Evolutionary conservation across 1,140 invertebrate genomes (phyloP), one percentile per base, ranked within the genome.

Genomic region (Anagrus nilaparvatae): DNA sequence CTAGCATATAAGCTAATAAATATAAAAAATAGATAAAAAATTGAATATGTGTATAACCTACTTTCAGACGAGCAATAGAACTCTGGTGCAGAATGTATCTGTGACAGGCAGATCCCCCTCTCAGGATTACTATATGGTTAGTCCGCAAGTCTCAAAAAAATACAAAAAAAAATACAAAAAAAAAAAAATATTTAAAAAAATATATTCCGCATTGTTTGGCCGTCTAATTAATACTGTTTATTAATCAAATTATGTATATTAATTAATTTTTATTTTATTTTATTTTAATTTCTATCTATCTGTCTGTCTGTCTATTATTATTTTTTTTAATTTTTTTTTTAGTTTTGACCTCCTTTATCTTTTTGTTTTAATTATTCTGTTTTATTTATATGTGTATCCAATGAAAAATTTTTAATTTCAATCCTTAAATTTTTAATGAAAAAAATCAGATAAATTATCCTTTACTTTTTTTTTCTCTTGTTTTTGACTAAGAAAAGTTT

Each of bases 121-220:
- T 63, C 66, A 69, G 66, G 66, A 69, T 67, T 69, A 69, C 66
- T 63, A 67, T 67, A 69, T 69, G 65, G 65, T 69, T 69, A 69
- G 65, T 69, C 59, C 64, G 62, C 59, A 67, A 65, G 58, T 66
- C 64, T 44, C 43, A 42, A 39, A 35, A 61, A 65, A n/a, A n/a
- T n/a, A n/a, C n/a, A n/a, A n/a, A n/a, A n/a, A n/a, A n/a, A n/a
- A n/a, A n/a, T n/a, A n/a, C n/a, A n/a, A n/a, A n/a, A n/a, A n/a
- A n/a, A n/a, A n/a, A n/a, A n/a, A n/a, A n/a, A n/a, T n/a, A n/a
- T n/a, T n/a, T n/a, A n/a, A n/a, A n/a, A n/a, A n/a, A n/a, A n/a
- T n/a, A n/a, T 51, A 63, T 55, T 67, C 64, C 63, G 65, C 65
- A 68, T 65, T 67, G 64, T 69, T 69, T 69, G 62, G 65, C 61